Evolutionary conservation across 2,888 invertebrate species (phyloP), one percentile per base, ranked within the genome.

Genomic region (Heliconius aoede): DNA sequence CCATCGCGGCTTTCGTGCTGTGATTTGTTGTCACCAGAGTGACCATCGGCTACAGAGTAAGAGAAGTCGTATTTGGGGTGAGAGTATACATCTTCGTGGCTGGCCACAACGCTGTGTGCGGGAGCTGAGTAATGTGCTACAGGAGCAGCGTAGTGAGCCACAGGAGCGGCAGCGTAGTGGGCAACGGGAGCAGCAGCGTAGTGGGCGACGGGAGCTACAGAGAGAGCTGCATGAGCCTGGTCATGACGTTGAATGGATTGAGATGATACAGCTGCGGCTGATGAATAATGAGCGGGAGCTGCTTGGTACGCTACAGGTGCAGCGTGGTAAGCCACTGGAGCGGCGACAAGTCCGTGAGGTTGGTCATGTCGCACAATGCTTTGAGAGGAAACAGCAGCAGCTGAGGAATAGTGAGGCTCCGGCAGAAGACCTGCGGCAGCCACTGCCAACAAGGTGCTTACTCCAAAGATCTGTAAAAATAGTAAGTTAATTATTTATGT

Each of bases 1-100:
- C 85, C 86, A 81, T 87, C 84, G 74, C 86, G 85, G 78, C 80
- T 80, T 77, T 86, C 86, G 78, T 86, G 85, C 73, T 95, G 95
- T 77, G 92, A 91, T 88, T 95, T 95, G 86, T 94, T 91, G 88
- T 95, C 95, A 51, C 95, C 95, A 78, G 95, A 92, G 84, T 95
- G 95, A n/a, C 91, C 91, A 81, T 95, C 95, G 77, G 95, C 91
- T 28, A 94, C 95, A 18, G 95, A 95, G 86, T 95, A 95, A n/a
- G 94, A 90, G 88, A 91, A 95, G 73, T 94, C 91, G 87, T 95
- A 95, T 84, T 94, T 93, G 74, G 95, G 95, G 86, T 95, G 92
- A 24, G 95, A 89, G 86, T 87, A 87, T 62, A 74, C 87, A 76
- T 87, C 87, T 24, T 86, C 86, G 13, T 85, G 84, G 46, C 84